Evolutionary conservation across 2,113 vertebrate species (phyloP).

Genomic region (Nothobranchius furzeri): DNA sequence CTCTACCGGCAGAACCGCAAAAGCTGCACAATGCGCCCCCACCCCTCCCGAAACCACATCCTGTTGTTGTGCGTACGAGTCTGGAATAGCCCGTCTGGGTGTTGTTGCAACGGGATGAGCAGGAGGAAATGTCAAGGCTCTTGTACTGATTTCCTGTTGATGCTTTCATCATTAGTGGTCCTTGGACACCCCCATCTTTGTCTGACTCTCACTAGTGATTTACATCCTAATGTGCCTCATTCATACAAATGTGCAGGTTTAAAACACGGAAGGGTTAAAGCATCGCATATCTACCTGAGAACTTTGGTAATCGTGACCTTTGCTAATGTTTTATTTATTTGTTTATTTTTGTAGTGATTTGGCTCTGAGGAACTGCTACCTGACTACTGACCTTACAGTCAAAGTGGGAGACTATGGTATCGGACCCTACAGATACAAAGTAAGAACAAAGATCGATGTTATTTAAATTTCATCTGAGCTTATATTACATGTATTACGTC

Average conservation of each 20-base stretch:
- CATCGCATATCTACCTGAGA: neutral
- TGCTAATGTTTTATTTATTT: conserved; percentile 10
- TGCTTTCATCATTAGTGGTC: conserved; percentile 20
- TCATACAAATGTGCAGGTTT: neutral
- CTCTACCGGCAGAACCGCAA: conserved; percentile 38
- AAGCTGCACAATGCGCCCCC: conserved; percentile 48
- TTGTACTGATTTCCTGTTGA: conserved; percentile 9
- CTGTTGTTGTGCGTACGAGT: conserved; percentile 75
- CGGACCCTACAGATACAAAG: conserved; percentile 92
- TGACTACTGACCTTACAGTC: conserved; percentile 93
- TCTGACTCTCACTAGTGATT: neutral
- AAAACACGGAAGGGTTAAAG: no score
- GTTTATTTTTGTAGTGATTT: conserved; percentile 82
- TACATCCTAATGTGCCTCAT: neutral
- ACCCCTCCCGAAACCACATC: conserved; percentile 69
- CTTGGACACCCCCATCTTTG: neutral
- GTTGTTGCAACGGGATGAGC: conserved; percentile 75
- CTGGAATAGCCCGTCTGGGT: conserved; percentile 78
- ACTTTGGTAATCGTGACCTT: neutral
- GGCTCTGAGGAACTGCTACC: conserved; percentile 94
- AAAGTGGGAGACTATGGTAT: conserved; percentile 97
- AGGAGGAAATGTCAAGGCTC: conserved; percentile 49
- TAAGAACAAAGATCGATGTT: conserved; percentile 63
- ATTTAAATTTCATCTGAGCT: no score
- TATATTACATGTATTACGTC: no score